A percentile compares a stretch with the other conserved stretches of the same genome.
Conservation (phyloP, 2,888 invertebrate species). For the Cerastis leucographa region DNA sequence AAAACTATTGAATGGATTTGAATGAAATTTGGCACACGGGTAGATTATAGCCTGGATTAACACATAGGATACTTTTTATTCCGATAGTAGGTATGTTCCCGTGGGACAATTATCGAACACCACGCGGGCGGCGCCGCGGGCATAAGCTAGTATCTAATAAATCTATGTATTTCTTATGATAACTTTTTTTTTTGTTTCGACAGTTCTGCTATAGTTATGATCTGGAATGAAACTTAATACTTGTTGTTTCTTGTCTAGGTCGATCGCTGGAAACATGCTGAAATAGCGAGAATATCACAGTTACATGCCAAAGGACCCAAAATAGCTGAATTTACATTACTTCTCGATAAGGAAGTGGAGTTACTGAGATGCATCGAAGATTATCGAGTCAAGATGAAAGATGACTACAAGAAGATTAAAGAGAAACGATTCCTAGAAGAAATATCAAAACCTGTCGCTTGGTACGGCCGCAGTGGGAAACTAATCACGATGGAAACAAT, state of each 20-base stretch:
- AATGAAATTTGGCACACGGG: too few species aligned
- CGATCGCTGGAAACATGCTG: slow-evolving; percentile 92
- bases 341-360: slow-evolving; percentile 94
- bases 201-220: neutral
- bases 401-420: slow-evolving; percentile 91
- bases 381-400: slow-evolving; percentile 91
- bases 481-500: slow-evolving; percentile 95
- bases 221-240: too few species aligned
- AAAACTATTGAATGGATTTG: too few species aligned
- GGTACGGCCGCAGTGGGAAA: slow-evolving; percentile 93
- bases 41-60: too few species aligned
- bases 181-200: neutral
- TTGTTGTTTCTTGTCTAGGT: slow-evolving; percentile 79
- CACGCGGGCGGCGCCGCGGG: too few species aligned
- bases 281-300: slow-evolving; percentile 91
- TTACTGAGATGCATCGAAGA: slow-evolving; percentile 93
- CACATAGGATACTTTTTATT: too few species aligned
- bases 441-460: slow-evolving; percentile 93
- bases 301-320: slow-evolving; percentile 92
- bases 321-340: slow-evolving; percentile 92
- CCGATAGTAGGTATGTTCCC: too few species aligned
- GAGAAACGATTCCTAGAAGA: slow-evolving; percentile 92
- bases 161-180: too few species aligned
- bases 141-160: too few species aligned
- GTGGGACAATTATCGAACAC: too few species aligned